A percentile compares a stretch with the other conserved stretches of the same genome.
These are phyloP conservation scores for Equus quagga DNA, from an alignment of 2,113 vertebrate species.

Conservation along the genomic window DNA sequence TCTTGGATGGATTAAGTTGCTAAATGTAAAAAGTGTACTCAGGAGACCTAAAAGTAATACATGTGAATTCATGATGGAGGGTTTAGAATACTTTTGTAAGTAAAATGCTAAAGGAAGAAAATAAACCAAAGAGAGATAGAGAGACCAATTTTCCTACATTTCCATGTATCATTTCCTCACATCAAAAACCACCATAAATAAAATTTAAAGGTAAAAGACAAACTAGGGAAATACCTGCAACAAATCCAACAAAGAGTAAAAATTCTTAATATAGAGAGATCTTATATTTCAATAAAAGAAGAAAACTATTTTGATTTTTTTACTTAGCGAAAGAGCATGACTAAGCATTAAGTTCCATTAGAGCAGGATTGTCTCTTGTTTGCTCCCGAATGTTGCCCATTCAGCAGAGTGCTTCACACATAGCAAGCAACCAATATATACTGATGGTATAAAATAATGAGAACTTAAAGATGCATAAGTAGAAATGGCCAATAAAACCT, in stretches of 20 bases:
- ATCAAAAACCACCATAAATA: background rate
- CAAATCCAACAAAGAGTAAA: background rate
- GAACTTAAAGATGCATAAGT: background rate
- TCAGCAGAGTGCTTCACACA: background rate
- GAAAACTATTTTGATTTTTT: background rate
- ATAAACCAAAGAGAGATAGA: background rate
- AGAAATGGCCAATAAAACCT: background rate
- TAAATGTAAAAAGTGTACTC: background rate
- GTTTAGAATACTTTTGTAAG: background rate
- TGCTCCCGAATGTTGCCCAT: background rate
- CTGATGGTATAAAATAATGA: background rate
- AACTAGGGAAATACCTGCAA: background rate
- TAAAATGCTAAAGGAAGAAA: conserved; percentile 1
- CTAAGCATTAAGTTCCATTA: background rate
- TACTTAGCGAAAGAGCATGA: background rate
- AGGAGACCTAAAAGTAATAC: background rate
- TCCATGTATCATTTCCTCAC: background rate
- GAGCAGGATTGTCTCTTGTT: too few species aligned
- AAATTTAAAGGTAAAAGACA: background rate
- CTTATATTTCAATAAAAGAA: background rate
- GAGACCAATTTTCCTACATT: background rate
- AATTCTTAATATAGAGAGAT: background rate
- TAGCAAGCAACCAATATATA: background rate
- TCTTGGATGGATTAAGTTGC: background rate
- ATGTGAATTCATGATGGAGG: background rate